phyloP scores from a whole-genome alignment of 1,140 invertebrate genomes.

The Penaeus chinensis region DNA sequence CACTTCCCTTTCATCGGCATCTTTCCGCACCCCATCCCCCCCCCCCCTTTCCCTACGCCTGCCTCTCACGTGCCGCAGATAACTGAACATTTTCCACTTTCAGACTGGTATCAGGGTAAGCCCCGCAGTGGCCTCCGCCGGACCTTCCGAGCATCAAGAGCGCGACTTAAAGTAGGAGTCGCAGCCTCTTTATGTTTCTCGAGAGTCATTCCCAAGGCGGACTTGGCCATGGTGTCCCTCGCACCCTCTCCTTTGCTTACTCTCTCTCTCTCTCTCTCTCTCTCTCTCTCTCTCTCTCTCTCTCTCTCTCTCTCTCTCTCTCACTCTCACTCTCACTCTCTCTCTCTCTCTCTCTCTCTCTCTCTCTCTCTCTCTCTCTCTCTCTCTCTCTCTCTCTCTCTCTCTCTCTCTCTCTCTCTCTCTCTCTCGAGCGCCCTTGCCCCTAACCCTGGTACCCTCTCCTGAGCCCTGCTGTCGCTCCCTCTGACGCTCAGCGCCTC shows the following conservation, averaged over 20 bases:
- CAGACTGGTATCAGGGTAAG: conserved; percentile 33
- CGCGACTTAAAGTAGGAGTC: conserved; percentile 22
- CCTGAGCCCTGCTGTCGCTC: too few species aligned
- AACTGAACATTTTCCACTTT: conserved; percentile 26
- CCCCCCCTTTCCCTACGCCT: neutral
- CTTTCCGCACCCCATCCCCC: neutral
- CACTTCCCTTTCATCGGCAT: neutral
- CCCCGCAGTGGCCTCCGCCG: neutral
- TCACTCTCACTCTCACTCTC: too few species aligned
- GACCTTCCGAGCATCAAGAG: neutral
- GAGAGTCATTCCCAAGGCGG: neutral
- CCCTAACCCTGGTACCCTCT: too few species aligned
- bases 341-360: neutral
- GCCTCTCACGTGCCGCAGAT: conserved; percentile 9
- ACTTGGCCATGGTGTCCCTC: neutral
- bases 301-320: neutral
- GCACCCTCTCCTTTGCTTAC: conserved; percentile 20
- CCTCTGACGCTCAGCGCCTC: too few species aligned
- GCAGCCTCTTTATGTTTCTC: conserved; percentile 14
- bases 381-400: too few species aligned
- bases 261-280: conserved; percentile 20
- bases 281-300: conserved; percentile 28
- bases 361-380: neutral
- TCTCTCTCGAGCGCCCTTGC: too few species aligned
- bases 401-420: neutral